Evolutionary conservation across 2,797 vertebrate species (phyloP), one percentile per base, ranked within the genome.

Genomic region (Thunnus albacares): DNA sequence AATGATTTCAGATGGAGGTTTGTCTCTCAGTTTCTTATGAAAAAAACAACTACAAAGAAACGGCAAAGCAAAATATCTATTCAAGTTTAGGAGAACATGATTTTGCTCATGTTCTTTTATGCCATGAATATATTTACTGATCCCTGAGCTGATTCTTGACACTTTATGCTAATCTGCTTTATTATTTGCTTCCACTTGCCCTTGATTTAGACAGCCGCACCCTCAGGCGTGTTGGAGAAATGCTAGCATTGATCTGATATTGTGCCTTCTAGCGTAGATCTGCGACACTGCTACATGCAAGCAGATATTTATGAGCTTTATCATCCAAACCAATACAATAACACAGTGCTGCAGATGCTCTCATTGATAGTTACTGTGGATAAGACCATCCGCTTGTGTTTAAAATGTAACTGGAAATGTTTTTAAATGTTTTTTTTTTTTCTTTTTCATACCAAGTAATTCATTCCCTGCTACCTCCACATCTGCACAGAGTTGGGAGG

Each of bases 161-260:
- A 71, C 77, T 75, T 72, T 75, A 74, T 82, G 79, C 70, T 86
- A 83, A 90, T 89, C 73, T 65, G 51, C 70, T 78, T 43, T 38
- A 75, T 80, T 77, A 81, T 88, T 84, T 80, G 70, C 86, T 43
- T 82, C 63, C 53, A 56, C 87, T 83, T 59, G 77, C 73, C 86
- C 84, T 90, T 77, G 71, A 76, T 77, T 78, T 71, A 84, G 75
- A 81, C 89, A 77, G 75, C 59, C 83, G 81, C 45, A 55, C 20
- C 81, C 81, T 71, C 66, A 71, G 79, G 87, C 79, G 6, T 51
- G 71, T 20, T 72, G 76, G 71, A 75, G 66, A 8, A 51, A 71
- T 53, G 59, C 58, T 80, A 35, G 69, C 49, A 65, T 38, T 78
- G 71, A 80, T 87, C 53, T 68, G 69, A 79, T 71, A 30, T 33